These are phyloP conservation scores for Cheilinus undulatus DNA, from an alignment of 2,113 vertebrate genomes.

Conservation along the genomic window DNA sequence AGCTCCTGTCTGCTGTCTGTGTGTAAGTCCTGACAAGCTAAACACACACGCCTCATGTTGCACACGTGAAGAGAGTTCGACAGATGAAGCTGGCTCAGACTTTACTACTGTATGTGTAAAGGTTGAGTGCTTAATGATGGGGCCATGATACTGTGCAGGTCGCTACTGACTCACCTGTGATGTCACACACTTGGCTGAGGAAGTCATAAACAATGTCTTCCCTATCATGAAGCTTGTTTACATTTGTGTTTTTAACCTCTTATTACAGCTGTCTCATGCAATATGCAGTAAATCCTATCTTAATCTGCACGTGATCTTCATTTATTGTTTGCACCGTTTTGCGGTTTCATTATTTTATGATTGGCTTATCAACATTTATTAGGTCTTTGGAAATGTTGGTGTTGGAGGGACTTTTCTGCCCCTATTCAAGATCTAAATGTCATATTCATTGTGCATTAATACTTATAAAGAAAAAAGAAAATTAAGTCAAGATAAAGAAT, in stretches of 20 bases:
- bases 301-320: background rate
- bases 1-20: constrained; percentile 31
- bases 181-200: constrained; percentile 7
- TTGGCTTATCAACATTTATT: background rate
- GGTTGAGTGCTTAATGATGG: constrained; percentile 34
- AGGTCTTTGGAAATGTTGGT: background rate
- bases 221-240: background rate
- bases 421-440: background rate
- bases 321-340: background rate
- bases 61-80: constrained; percentile 25
- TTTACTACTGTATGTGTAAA: constrained; percentile 32
- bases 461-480: background rate
- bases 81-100: constrained; percentile 31
- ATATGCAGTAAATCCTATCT: constrained; percentile 3
- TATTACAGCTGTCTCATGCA: background rate
- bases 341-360: constrained; percentile 9
- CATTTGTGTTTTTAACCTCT: too few species aligned
- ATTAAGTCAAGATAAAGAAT: background rate
- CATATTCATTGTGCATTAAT: background rate
- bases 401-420: background rate
- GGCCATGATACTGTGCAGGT: constrained; percentile 26
- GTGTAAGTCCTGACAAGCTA: constrained; percentile 8
- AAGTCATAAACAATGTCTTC: constrained; percentile 13
- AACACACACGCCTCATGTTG: background rate
- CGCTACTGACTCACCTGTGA: constrained; percentile 29